These are phyloP conservation scores for Nephila pilipes DNA, from an alignment of 1,140 invertebrate species.

Conservation along the genomic window DNA sequence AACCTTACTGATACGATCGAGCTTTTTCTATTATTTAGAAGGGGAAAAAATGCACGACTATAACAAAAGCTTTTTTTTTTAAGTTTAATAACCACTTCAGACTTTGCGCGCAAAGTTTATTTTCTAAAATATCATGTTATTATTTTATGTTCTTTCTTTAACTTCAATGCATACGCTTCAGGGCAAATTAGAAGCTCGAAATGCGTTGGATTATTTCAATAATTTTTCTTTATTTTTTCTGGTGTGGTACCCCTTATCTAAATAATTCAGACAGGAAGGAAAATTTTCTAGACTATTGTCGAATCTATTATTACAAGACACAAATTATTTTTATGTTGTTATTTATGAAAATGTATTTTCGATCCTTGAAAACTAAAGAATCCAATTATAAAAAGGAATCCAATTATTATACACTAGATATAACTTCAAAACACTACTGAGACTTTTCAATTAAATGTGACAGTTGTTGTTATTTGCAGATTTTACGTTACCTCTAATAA, in stretches of 20 bases:
- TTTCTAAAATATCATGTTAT: not conserved
- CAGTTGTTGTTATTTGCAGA: not conserved
- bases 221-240: not conserved
- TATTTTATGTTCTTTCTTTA: not conserved
- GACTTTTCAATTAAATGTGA: slow-evolving; percentile 23
- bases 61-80: too few species aligned
- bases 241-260: not conserved
- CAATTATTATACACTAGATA: slow-evolving; percentile 8
- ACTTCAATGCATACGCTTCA: not conserved
- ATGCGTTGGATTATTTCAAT: not conserved
- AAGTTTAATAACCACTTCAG: slow-evolving; percentile 24
- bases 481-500: not conserved
- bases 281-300: not conserved
- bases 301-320: not conserved
- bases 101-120: not conserved
- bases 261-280: not conserved
- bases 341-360: not conserved
- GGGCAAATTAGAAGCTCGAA: slow-evolving; percentile 21
- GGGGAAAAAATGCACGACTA: too few species aligned
- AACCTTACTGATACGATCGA: too few species aligned
- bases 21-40: too few species aligned
- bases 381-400: slow-evolving; percentile 49
- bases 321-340: not conserved
- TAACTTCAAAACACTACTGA: slow-evolving; percentile 19
- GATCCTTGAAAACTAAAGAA: slow-evolving; percentile 1